Base-by-base conservation (phyloP, 2,113 vertebrate genomes). In the Melanerpes aurifrons region DNA sequence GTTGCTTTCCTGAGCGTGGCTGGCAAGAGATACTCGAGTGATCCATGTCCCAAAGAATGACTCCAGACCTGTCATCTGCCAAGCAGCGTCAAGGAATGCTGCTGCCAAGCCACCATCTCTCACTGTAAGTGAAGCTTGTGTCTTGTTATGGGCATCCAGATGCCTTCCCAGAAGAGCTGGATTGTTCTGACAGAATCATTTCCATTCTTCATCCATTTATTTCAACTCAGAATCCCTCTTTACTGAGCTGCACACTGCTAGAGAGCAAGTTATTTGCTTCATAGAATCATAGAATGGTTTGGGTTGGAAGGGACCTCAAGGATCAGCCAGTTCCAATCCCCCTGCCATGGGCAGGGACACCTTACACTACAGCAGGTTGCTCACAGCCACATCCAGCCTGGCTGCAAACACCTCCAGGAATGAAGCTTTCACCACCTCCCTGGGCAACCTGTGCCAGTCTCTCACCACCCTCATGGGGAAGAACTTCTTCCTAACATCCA, bases 21-120 rank as follows among this genome's bases (percentile, higher is more conserved):
- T 93, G 82, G 75, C 72, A 82, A 70, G 25, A 68, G 40, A n/a
- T 20, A 70, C 12, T 82, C 66, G 37, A 86, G 21, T 37, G 48
- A 71, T 82, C 70, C 69, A 3, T 64, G 29, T 12, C 48, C 37
- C 48, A 62, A 64, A 81, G 69, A 61, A 78, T 54, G 20, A 72
- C 62, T 79, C 16, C 19, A 58, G n/a, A 81, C 56, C 35, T 15
- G 15, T 82, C 8, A 77, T 19, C 43, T 84, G 74, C 83, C 77
- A 90, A 71, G 67, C 21, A 89, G 73, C 28, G 92, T 22, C 70
- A 92, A 86, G 68, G 45, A 79, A 78, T 84, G 83, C 54, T 86
- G 12, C 74, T 94, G 85, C 72, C 82, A 77, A 91, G 66, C 47
- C 85, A 80, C 71, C 78, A 66, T 89, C 47, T 92, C 57, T 35